Evolutionary conservation across 2,888 invertebrate species (phyloP), one percentile per base, ranked within the genome.

Genomic region (Arctia plantaginis): DNA sequence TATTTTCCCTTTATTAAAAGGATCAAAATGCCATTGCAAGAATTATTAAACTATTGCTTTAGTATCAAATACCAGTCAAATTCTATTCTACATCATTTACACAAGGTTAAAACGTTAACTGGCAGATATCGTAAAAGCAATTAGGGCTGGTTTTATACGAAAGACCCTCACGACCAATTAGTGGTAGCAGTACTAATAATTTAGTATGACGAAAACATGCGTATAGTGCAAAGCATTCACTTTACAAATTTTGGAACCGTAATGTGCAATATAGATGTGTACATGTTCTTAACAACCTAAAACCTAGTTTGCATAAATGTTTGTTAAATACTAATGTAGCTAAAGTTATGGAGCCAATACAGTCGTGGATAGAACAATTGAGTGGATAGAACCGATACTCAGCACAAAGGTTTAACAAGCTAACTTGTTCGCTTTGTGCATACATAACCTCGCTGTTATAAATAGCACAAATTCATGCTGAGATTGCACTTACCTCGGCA

Each of bases 371-470:
- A 71, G 69, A 68, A 82, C 77, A 80, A 83, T 83, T 74, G 77
- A 77, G 73, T 77, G 79, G 84, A 79, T 83, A 79, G 86, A 64
- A 80, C 64, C 74, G 66, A 81, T 76, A 82, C 76, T 77, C 87
- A 90, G 89, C 89, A 90, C 86, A 91, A 91, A 89, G 87, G 90
- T 88, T 89, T 91, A 91, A 92, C 90, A 90, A 91, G 90, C 89
- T 89, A 92, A 91, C 89, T 91, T 90, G 89, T 88, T 87, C 88
- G 88, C 89, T 89, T 90, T 87, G 87, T 87, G 87, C 87, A 88
- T 87, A 88, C 89, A 91, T 82, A 89, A 86, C 84, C 83, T 76
- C 80, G 81, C 85, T 85, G 89, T 91, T 93, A 93, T 92, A 93
- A 91, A 93, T 92, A 86, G 88, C 84, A 84, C 87, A 8, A 88